A percentile compares a stretch with the other conserved stretches of the same genome.
These are phyloP conservation scores for Arothron firmamentum DNA, from an alignment of 2,113 vertebrate species.

Conservation along the genomic window DNA sequence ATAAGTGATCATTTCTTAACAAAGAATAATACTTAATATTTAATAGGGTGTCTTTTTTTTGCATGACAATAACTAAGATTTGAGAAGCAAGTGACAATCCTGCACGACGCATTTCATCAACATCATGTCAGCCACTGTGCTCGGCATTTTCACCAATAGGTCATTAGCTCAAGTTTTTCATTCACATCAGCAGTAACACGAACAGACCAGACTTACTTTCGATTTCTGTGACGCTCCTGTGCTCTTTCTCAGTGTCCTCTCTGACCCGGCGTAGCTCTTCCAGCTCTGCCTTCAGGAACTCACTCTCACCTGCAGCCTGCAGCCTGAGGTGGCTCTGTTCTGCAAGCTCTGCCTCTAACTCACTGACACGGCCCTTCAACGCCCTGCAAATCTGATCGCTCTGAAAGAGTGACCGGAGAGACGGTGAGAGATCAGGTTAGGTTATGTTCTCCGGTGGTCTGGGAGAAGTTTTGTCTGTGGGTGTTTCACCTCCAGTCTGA, in stretches of 20 bases:
- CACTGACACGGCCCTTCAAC: constrained; percentile 82
- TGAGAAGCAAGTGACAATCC: no score
- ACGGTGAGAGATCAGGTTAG: neutral
- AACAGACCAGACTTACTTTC: constrained; percentile 75
- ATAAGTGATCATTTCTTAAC: no score
- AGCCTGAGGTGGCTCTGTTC: constrained; percentile 91
- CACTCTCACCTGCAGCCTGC: constrained; percentile 86
- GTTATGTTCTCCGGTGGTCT: neutral
- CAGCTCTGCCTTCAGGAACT: constrained; percentile 88
- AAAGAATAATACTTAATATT: no score
- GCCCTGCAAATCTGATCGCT: constrained; percentile 80
- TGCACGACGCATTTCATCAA: no score
- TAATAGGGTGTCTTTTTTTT: no score
- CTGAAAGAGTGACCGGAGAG: constrained; percentile 54
- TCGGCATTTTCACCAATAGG: no score
- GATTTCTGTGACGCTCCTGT: constrained; percentile 90
- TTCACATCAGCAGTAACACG: neutral
- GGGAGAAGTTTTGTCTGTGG: neutral
- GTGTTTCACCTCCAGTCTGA: constrained; percentile 83
- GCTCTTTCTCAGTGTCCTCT: constrained; percentile 92
- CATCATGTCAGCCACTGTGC: no score
- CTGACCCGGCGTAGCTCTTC: constrained; percentile 87
- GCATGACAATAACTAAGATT: no score
- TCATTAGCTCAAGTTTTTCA: no score
- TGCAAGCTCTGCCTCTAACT: constrained; percentile 92